Conservation (phyloP, 2,797 vertebrate genomes). For the Harpagifer antarcticus region DNA sequence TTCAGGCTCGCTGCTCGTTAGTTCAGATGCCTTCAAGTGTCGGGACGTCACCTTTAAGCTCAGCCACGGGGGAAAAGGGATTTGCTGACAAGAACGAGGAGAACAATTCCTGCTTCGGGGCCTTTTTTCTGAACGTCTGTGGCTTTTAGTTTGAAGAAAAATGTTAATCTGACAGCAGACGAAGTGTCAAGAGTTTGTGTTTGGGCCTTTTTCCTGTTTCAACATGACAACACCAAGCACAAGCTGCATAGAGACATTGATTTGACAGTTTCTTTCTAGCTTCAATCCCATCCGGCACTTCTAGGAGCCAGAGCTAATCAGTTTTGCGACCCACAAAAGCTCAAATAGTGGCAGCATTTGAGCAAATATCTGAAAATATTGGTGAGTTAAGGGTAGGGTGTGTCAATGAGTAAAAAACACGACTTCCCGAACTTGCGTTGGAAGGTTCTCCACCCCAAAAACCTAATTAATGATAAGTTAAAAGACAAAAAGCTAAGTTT, state of each 20-base stretch:
- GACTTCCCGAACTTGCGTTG: not conserved
- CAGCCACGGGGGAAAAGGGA: not conserved
- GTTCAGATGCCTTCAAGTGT: constrained; percentile 64
- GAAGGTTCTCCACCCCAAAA: not conserved
- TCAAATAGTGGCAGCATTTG: not conserved
- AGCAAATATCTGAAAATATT: not conserved
- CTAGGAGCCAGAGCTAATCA: not conserved
- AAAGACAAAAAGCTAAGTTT: not conserved
- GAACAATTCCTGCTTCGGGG: not conserved
- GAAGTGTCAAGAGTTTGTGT: not conserved
- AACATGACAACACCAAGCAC: not conserved
- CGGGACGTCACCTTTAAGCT: not conserved
- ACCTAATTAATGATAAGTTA: not conserved
- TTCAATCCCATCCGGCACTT: not conserved
- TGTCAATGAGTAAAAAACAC: not conserved
- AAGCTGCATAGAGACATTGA: not conserved
- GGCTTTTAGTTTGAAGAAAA: not conserved
- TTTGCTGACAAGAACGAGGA: not conserved
- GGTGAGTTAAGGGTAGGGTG: not conserved
- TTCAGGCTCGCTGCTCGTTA: constrained; percentile 38
- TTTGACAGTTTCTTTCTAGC: not conserved
- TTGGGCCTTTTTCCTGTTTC: not conserved
- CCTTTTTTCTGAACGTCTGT: not conserved
- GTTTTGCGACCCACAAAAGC: not conserved
- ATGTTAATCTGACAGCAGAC: not conserved